Percentiles rank a stretch among this genome's conserved stretches.
These are phyloP conservation scores for Macrotus californicus DNA, from an alignment of 2,113 vertebrate species.

Conservation along the genomic window DNA sequence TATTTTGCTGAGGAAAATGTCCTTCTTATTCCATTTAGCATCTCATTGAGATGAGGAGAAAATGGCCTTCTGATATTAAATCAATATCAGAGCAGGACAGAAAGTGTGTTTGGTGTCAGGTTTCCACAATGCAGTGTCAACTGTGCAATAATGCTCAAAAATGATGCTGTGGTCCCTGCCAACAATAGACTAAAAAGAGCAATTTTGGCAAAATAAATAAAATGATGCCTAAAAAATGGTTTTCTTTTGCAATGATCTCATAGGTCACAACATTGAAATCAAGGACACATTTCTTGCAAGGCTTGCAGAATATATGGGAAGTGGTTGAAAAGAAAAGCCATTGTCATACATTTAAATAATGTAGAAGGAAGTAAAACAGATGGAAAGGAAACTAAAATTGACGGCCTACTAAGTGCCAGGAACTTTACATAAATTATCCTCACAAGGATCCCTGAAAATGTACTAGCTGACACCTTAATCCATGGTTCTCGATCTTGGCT, in stretches of 20 bases:
- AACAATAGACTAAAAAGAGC: slow-evolving; percentile 57
- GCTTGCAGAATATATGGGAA: neutral
- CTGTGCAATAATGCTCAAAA: neutral
- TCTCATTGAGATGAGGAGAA: slow-evolving; percentile 35
- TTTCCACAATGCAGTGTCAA: neutral
- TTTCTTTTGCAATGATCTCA: slow-evolving; percentile 57
- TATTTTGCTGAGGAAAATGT: neutral
- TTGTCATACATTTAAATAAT: fast-evolving
- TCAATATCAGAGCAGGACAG: slow-evolving; percentile 52
- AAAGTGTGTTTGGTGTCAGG: neutral
- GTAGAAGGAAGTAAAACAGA: no score
- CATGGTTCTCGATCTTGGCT: fast-evolving
- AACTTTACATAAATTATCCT: fast-evolving
- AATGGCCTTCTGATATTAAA: slow-evolving; percentile 56
- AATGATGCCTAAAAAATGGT: slow-evolving; percentile 48
- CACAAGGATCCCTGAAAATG: fast-evolving
- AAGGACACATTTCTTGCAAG: slow-evolving; percentile 42
- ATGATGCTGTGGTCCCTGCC: neutral
- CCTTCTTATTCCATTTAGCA: slow-evolving; percentile 46
- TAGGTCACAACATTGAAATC: slow-evolving; percentile 22
- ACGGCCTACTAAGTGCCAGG: neutral
- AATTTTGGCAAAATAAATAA: slow-evolving; percentile 72
- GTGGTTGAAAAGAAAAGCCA: neutral
- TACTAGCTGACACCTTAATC: fast-evolving
- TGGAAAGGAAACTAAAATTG: neutral